phyloP scores from a whole-genome alignment of 92 coral and sea anemone species.

The Epizoanthus scotinus region DNA sequence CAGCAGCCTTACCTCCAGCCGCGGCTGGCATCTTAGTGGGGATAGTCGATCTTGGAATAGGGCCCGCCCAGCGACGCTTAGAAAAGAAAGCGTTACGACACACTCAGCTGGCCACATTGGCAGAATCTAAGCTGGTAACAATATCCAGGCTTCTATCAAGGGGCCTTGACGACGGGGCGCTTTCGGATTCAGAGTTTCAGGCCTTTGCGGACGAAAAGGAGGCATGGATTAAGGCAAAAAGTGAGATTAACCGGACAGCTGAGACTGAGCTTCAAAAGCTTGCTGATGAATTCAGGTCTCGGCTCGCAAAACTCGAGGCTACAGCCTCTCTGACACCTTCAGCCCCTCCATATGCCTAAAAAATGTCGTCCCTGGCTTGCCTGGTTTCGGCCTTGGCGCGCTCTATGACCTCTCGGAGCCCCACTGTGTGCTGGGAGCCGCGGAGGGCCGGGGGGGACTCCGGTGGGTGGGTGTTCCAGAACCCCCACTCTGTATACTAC shows the following conservation, averaged over 20 bases:
- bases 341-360: slow-evolving; percentile 21
- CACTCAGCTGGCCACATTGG: slow-evolving; percentile 16
- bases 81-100: not conserved
- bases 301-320: slow-evolving; percentile 17
- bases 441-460: no score
- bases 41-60: not conserved
- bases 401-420: no score
- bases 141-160: slow-evolving; percentile 4
- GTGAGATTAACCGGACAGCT: slow-evolving; percentile 1
- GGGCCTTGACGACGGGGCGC: slow-evolving; percentile 3
- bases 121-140: not conserved
- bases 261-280: slow-evolving; percentile 13
- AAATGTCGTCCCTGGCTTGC: no score
- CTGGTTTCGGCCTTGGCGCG: no score
- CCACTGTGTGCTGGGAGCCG: no score
- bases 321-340: slow-evolving; percentile 19
- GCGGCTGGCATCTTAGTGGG: not conserved
- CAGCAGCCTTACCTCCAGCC: not conserved
- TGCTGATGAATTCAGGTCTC: slow-evolving; percentile 19
- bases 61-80: not conserved
- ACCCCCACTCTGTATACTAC: no score
- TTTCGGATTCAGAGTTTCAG: slow-evolving; percentile 1
- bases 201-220: slow-evolving; percentile 8
- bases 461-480: no score
- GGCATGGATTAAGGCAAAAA: not conserved